Evolutionary conservation across 2,888 invertebrate genomes (phyloP), one percentile per base, ranked within the genome.

Genomic region (Boloria selene): DNA sequence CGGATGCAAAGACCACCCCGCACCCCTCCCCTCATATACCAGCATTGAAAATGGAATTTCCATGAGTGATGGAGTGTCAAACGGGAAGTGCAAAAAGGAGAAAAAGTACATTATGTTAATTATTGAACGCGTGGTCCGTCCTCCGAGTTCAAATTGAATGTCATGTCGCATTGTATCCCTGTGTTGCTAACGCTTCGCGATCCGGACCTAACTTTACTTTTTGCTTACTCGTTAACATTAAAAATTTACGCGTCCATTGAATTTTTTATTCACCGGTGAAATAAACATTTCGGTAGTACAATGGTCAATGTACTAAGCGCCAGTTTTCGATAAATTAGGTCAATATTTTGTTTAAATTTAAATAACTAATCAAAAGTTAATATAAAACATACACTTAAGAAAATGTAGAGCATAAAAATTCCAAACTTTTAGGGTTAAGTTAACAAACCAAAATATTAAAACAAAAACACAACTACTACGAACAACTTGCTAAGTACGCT

Each of bases 11-110:
- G 90, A 88, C 90, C 91, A 85, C 89, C 90, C 87, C 82, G 77
- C 78, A 69, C 82, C 83, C 85, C 87, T 77, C 84, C 86, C 84
- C 87, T 85, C 86, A 83, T 85, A 87, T 84, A 86, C 83, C 88
- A 87, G 88, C 90, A 90, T 90, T 90, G 90, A 91, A 91, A 92
- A 91, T 91, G 92, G 92, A 91, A 91, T 92, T 92, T 92, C 91
- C 92, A 89, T 92, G 92, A 92, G 90, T 92, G 92, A 92, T 92
- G 92, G 91, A 92, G 91, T 92, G 92, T 91, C 92, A 92, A 91
- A 91, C 90, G 90, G 85, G 86, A 90, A 87, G 86, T 87, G 88
- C 83, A 89, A 91, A 91, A 91, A 90, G 87, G 87, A 91, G 90
- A 88, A 91, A 92, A 91, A 89, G 87, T 85, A 87, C 86, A 91